These are phyloP conservation scores for Lepetodrilus schrolli DNA, from an alignment of 2,888 invertebrate genomes.

Conservation along the genomic window DNA sequence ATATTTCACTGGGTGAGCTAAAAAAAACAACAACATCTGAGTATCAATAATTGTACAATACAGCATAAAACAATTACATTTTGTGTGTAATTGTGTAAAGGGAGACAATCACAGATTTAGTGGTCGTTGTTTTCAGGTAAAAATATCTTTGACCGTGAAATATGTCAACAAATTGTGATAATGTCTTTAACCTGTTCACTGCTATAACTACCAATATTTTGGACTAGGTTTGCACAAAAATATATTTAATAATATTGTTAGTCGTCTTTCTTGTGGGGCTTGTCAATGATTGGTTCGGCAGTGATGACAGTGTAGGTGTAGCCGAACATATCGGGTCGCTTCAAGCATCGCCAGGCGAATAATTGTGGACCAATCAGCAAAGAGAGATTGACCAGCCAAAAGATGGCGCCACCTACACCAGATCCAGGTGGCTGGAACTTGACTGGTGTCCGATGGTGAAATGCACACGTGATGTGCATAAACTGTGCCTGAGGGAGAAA, in stretches of 20 bases:
- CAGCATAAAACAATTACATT: too few species aligned
- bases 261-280: background rate
- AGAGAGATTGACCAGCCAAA: conserved; percentile 59
- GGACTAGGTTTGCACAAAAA: background rate
- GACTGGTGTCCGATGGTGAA: conserved; percentile 58
- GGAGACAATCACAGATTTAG: too few species aligned
- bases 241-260: background rate
- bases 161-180: too few species aligned
- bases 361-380: conserved; percentile 65
- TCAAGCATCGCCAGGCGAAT: conserved; percentile 55
- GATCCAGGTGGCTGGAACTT: conserved; percentile 46
- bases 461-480: conserved; percentile 52
- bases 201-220: too few species aligned
- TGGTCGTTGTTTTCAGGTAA: too few species aligned
- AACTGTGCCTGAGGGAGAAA: conserved; percentile 60
- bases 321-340: conserved; percentile 38
- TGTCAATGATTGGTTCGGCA: conserved; percentile 30
- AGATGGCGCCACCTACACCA: conserved; percentile 44
- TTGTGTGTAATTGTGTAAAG: too few species aligned
- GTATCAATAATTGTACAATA: too few species aligned
- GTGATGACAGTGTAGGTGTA: conserved; percentile 37
- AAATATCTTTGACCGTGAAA: too few species aligned
- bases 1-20: too few species aligned
- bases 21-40: too few species aligned
- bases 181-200: too few species aligned